A percentile compares a stretch with the other conserved stretches of the same genome.
These are phyloP conservation scores for Tridacna crocea DNA, from an alignment of 2,888 invertebrate genomes.

Conservation along the genomic window DNA sequence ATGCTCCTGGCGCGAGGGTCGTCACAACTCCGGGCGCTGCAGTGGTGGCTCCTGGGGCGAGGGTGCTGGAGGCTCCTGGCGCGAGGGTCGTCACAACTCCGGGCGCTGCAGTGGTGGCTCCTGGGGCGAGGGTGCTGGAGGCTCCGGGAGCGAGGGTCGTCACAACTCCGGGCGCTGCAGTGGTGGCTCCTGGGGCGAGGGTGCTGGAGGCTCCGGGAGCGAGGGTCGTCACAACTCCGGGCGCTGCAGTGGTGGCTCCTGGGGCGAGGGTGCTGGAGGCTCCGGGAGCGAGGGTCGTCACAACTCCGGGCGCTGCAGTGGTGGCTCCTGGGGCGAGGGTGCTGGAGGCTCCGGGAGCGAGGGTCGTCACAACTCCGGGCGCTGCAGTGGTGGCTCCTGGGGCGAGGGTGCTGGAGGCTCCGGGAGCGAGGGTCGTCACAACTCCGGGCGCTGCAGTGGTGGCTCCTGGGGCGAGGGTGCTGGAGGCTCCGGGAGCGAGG, in stretches of 20 bases:
- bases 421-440: background rate
- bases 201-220: background rate
- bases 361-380: background rate
- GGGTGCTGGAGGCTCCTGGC: background rate
- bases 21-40: background rate
- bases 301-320: background rate
- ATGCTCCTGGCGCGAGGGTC: background rate
- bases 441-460: background rate
- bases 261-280: background rate
- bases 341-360: background rate
- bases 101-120: background rate
- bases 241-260: background rate
- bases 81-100: background rate
- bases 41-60: background rate
- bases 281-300: background rate
- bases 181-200: background rate
- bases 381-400: background rate
- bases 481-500: background rate
- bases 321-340: slow-evolving; percentile 2
- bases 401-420: background rate
- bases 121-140: background rate
- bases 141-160: background rate
- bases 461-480: background rate
- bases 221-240: background rate
- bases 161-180: background rate